Evolutionary conservation across 1,140 invertebrate genomes (phyloP), one percentile per base, ranked within the genome.

Genomic region (Cardiocondyla obscurior): DNA sequence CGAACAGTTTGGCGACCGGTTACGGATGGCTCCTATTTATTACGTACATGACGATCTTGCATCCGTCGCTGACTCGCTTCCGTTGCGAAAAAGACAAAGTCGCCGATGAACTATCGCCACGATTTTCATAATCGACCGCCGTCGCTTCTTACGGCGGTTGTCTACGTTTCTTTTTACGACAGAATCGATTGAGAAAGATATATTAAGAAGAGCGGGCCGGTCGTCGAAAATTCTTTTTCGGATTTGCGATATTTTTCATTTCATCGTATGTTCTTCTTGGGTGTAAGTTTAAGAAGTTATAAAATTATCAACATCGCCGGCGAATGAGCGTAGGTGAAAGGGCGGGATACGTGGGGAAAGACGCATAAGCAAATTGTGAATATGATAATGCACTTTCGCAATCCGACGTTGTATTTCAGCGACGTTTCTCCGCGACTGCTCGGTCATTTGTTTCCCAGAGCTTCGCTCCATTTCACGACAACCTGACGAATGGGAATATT

Each of bases 341-440:
- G 39, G 33, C 16, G 65, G 6, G 25, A 69, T 19, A 49, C 14
- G 39, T 39, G n/a, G 62, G 22, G 72, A 72, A n/a, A 57, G 49
- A 81, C 67, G 91, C 33, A 57, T 72, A 72, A 72, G 22, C 69
- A 72, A 93, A 93, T 93, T 92, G 90, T 92, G 91, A 92, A 92
- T 93, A 92, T 92, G 92, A 93, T 93, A 92, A 93, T 92, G 91
- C 84, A 87, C 89, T 88, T 89, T 88, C 82, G 87, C 90, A 92
- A 92, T 91, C 90, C 91, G 92, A 93, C 91, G 91, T 89, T 88
- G 92, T 92, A 93, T 93, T 93, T 93, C 91, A 92, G 87, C 85
- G 86, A 92, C 91, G 91, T 91, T 90, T 87, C 90, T 91, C 88
- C 58, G 22, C 92, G 91, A 92, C 93, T 92, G 92, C 92, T 90